Base-by-base conservation (phyloP, 92 coral and sea anemone species). In the Actinostola sp. region DNA sequence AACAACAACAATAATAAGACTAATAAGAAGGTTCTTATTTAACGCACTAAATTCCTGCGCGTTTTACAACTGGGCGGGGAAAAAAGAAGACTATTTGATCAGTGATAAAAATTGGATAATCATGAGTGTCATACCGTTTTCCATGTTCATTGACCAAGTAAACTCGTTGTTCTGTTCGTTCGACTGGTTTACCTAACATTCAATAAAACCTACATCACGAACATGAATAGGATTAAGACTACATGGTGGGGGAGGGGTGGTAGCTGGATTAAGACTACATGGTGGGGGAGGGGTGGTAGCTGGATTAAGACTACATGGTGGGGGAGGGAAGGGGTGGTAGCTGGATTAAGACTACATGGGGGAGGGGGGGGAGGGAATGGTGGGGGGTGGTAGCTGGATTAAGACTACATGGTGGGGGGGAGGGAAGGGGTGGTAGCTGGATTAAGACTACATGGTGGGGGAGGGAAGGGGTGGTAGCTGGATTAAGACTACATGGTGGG, bases 91-190 rank as follows among this genome's bases (percentile, higher is more conserved):
- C n/a, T n/a, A n/a, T n/a, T n/a, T n/a, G n/a, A n/a, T n/a, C n/a
- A n/a, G n/a, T n/a, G n/a, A n/a, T n/a, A n/a, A n/a, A n/a, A n/a
- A n/a, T n/a, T n/a, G n/a, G n/a, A n/a, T n/a, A n/a, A n/a, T n/a
- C n/a, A n/a, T n/a, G 39, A 2, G 17, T 7, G 35, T 15, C 77
- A 0, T 72, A 93, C 98, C 98, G 85, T 82, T 95, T 95, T 15
- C 78, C 80, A 2, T 76, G 86, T 80, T 95, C 98, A 2, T 90
- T 91, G 27, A 95, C 76, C 71, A 95, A 9, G 61, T 86, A 70
- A 26, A 88, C 97, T 28, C 68, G 79, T 74, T 95, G 98, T 81
- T 88, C 97, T 43, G 92, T 97, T 61, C 98, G 85, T 66, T 95
- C 98, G 10, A 92, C 97, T 46, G 98, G 97, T 81, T 88, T 85